A percentile compares a stretch with the other conserved stretches of the same genome.
phyloP scores from a whole-genome alignment of 2,888 invertebrate genomes.

The Escarpia spicata region DNA sequence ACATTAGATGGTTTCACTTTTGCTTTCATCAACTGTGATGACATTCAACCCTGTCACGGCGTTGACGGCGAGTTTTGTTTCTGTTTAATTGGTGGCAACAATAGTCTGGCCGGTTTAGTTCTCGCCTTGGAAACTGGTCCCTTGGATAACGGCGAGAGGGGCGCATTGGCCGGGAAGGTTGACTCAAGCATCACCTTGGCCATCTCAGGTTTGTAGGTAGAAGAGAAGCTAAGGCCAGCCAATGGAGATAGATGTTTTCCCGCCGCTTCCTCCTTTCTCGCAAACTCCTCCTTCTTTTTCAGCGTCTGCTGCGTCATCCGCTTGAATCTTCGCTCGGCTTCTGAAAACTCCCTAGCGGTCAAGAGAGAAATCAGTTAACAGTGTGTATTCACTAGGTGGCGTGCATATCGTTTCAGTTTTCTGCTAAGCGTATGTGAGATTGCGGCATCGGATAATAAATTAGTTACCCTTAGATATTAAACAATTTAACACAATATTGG shows the following conservation, averaged over 20 bases:
- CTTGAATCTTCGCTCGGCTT: conserved; percentile 25
- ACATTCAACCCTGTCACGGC: background rate
- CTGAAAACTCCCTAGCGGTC: conserved; percentile 18
- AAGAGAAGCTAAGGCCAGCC: background rate
- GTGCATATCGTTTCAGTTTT: background rate
- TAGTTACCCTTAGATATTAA: too few relatives aligned
- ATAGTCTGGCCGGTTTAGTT: background rate
- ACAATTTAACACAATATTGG: too few relatives aligned
- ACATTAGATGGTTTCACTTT: background rate
- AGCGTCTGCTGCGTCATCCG: background rate
- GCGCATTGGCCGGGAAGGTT: background rate
- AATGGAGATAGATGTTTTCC: background rate
- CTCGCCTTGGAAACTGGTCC: background rate
- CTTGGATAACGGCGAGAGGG: background rate
- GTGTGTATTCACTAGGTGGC: background rate
- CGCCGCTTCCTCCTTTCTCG: background rate
- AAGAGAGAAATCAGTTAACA: background rate
- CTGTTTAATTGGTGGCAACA: background rate
- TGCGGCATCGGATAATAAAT: too few relatives aligned
- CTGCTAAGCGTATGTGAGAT: background rate
- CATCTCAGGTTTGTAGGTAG: background rate
- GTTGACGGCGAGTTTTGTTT: background rate
- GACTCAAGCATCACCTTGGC: background rate
- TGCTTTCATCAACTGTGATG: background rate
- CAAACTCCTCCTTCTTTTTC: background rate